Evolutionary conservation across 2,797 vertebrate species (phyloP), one percentile per base, ranked within the genome.

Genomic region (Girardinus metallicus): DNA sequence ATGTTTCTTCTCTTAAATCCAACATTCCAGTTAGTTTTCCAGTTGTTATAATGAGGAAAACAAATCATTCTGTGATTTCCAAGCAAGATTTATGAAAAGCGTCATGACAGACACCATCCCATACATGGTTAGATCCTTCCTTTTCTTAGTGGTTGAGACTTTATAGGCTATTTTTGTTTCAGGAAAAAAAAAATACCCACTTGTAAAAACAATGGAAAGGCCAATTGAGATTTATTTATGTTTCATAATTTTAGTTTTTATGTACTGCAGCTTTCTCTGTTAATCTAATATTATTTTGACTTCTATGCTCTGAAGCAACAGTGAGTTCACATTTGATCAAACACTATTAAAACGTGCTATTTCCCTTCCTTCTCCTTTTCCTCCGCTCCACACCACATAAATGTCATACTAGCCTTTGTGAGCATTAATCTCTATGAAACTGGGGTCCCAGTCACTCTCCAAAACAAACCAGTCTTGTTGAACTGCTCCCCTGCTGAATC

Each of bases 381-480:
- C 86, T 88, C 73, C 80, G 78, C 74, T 53, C 84, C 80, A 74
- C 88, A 90, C 88, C 93, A 94, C 93, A 95, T 94, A 96, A 95
- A 95, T 94, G 94, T 94, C 95, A 95, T 93, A 90, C 84, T 84
- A 77, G 84, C 88, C 89, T 86, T 89, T 93, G 76, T 87, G 73
- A 87, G 89, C 94, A 95, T 95, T 94, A 94, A 95, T 96, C 92
- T 93, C 88, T 83, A 77, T 83, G 86, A 93, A 73, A 90, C 92
- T 73, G 87, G 89, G 68, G 89, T 91, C 93, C 86, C 88, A 91
- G 87, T 86, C 87, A 91, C 90, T 89, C 91, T 94, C 91, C 93
- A 94, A 92, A 90, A 95, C 94, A 93, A 94, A 93, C 92, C 89
- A 36, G 89, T 88, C 92, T 94, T 94, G 92, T 92, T 95, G 93